Base-by-base conservation (phyloP, 1,140 invertebrate genomes). In the Magallana gigas region DNA sequence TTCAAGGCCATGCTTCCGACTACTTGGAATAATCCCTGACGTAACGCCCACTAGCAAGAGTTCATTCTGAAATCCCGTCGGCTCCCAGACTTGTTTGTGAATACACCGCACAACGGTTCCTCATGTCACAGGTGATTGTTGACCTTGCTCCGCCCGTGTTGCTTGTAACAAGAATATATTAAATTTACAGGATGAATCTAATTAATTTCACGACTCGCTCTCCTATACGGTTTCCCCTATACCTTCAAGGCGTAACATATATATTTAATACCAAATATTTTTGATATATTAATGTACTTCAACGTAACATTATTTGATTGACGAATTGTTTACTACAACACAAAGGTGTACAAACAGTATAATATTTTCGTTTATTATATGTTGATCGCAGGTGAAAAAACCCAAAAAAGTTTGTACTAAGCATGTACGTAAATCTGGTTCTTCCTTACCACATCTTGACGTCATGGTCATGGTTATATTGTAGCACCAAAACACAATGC, bases 321-420 rank as follows among this genome's bases (percentile, higher is more conserved):
- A 12, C 23, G 23, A 23, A 23, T 23, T 1, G 23, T 23, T 23
- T 23, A 23, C 23, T 1, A 23, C 23, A 18, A 18, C 29, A 76
- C 68, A 18, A 76, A 18, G 36, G 36, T 11, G 29, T 29, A 76
- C 29, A 29, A n/a, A 62, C 6, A 7, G 1, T n/a, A 62, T 16
- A 62, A 12, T 0, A 48, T 16, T 62, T 62, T 12, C 60, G 9
- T 62, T 62, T 29, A 3, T 29, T 1, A 12, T 36, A 29, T 23
- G 11, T 76, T 76, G 68, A 29, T 29, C 68, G 23, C 18, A 76
- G 68, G 68, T 76, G 68, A 76, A 12, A 76, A 76, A 76, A 76
- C 18, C 29, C 11, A 12, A 62, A 12, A 7, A 76, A 4, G 36
- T 48, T 48, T 2, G 36, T 48, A 48, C 36, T 48, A 48, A 5